These are phyloP conservation scores for Ectemnius lituratus DNA, from an alignment of 2,888 invertebrate genomes.

Conservation along the genomic window DNA sequence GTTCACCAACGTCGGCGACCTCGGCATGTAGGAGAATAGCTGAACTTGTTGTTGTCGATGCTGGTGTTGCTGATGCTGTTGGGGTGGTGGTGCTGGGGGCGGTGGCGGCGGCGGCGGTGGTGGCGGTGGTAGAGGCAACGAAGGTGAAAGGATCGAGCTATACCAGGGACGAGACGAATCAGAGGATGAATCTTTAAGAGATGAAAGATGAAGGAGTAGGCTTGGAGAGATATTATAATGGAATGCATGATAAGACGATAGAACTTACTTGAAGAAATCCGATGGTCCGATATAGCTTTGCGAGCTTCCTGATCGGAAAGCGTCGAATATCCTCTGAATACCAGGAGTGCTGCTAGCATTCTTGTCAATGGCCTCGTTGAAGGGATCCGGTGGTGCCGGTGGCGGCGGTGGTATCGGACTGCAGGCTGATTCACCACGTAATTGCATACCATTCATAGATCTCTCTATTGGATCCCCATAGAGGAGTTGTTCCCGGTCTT, in stretches of 20 bases:
- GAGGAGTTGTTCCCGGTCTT: conserved; percentile 40
- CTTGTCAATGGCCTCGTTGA: conserved; percentile 47
- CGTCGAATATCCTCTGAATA: conserved; percentile 72
- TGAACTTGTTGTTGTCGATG: conserved; percentile 65
- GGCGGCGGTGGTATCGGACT: conserved; percentile 71
- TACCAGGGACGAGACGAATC: background rate
- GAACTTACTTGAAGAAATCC: conserved; percentile 74
- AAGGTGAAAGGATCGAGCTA: conserved; percentile 67
- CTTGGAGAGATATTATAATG: background rate
- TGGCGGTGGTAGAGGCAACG: too few relatives aligned
- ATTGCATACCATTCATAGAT: conserved; percentile 49
- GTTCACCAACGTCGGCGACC: conserved; percentile 49
- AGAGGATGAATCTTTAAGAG: background rate
- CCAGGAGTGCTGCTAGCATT: conserved; percentile 72
- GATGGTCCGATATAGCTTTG: conserved; percentile 75
- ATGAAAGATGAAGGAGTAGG: conserved; percentile 1
- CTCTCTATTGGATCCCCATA: conserved; percentile 50
- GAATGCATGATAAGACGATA: background rate
- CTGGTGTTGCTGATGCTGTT: too few relatives aligned
- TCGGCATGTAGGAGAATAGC: conserved; percentile 63
- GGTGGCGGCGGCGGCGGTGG: too few relatives aligned
- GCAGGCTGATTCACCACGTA: conserved; percentile 48
- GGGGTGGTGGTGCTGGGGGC: too few relatives aligned
- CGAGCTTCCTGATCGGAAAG: conserved; percentile 71
- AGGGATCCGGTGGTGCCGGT: conserved; percentile 73